Base-by-base conservation (phyloP, 92 coral and sea anemone species). In the Siderastrea radians region DNA sequence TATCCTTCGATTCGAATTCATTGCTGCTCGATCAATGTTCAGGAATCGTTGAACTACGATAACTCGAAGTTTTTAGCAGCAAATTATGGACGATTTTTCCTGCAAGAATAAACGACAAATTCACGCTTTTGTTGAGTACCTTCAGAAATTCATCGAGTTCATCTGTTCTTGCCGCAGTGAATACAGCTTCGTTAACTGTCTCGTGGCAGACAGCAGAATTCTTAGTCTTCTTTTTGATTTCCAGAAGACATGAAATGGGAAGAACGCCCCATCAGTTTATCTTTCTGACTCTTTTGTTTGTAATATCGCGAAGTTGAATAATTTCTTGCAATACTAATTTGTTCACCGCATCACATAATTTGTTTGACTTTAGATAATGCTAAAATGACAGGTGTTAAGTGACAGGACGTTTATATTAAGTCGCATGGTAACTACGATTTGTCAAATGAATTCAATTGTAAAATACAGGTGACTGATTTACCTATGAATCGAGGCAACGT, bases 1-100 rank as follows among this genome's bases (percentile, higher is more conserved):
- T 26, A 74, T 84, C 52, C 93, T 49, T 86, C 57, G 73, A 58
- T 76, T 86, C 12, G 58, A 57, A 70, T 45, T 48, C 84, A 80
- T 80, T 1, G 8, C 1, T 13, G 46, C 17, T 1, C 13, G 7
- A 13, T 3, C 73, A 12, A 14, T 52, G 12, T 69, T 69, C 49
- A 7, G 44, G 5, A 8, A 16, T 69, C 13, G 48, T 43, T 61
- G 66, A 14, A 11, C 7, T 6, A 14, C 5, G 48, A 47, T 3
- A 10, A 7, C 11, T 55, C 77, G 16, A 72, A 16, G 9, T 6
- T 72, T 9, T 14, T 15, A 15, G 74, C n/a, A 3, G 10, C 50
- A 44, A 46, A 17, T 43, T 14, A 3, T 16, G 46, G 60, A 50
- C 2, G 16, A 50, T 73, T 73, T 52, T 53, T 61, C 66, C 19